A percentile compares a stretch with the other conserved stretches of the same genome.
Conservation (phyloP, 92 coral and sea anemone species). For the Porites evermanni region DNA sequence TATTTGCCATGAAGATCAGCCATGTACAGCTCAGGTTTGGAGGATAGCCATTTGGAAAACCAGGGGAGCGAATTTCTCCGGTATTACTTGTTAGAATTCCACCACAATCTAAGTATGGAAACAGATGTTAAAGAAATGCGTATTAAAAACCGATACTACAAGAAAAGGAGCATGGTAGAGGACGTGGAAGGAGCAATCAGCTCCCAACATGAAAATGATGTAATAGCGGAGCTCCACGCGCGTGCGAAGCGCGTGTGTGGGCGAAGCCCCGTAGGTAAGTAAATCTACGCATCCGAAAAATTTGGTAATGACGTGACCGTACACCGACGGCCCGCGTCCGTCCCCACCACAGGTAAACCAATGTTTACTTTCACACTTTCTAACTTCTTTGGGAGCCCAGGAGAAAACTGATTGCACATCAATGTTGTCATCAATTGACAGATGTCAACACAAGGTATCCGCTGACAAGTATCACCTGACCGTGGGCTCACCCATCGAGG, state of each 20-base stretch:
- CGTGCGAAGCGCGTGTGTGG: too few relatives aligned
- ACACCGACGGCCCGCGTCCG: too few relatives aligned
- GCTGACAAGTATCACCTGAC: not conserved
- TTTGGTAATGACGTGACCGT: too few relatives aligned
- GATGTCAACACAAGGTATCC: not conserved
- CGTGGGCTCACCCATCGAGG: too few relatives aligned
- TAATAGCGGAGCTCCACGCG: too few relatives aligned
- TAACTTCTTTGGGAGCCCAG: too few relatives aligned
- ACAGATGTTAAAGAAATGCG: not conserved
- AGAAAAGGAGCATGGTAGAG: not conserved
- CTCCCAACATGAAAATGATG: not conserved
- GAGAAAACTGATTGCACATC: too few relatives aligned
- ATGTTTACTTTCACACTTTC: too few relatives aligned
- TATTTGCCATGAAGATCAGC: constrained; percentile 80
- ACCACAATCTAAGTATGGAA: constrained; percentile 82
- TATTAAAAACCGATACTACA: not conserved
- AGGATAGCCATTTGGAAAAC: constrained; percentile 91
- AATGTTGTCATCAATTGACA: too few relatives aligned
- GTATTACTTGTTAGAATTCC: constrained; percentile 77
- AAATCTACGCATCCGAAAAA: too few relatives aligned
- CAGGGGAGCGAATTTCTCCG: constrained; percentile 91
- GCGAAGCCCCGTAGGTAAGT: too few relatives aligned
- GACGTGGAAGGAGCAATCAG: not conserved
- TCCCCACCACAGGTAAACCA: too few relatives aligned
- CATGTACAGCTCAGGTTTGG: constrained; percentile 85